Base-by-base conservation (phyloP, 2,113 vertebrate species). In the Chloropsis cyanopogon region DNA sequence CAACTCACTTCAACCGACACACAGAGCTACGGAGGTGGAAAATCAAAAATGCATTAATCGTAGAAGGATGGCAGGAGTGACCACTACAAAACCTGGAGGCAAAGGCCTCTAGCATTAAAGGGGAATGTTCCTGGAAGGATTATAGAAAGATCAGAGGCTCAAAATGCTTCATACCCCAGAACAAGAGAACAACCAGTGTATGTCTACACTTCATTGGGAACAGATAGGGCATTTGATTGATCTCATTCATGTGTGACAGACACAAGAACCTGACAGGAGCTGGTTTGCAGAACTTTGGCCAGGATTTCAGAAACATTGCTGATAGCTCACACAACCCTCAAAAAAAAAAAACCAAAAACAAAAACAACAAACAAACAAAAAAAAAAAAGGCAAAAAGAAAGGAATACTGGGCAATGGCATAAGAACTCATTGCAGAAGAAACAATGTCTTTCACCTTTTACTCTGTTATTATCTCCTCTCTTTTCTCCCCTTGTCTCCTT, bases 241-340 rank as follows among this genome's bases (percentile, higher is more conserved):
- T 79, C 65, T 94, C 82, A 87, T 14, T 95, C 46, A 75, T 23
- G 70, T 84, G 78, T 87, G 73, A 86, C 57, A 84, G 77, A 91
- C 37, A 65, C 7, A 11, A 81, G 44, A 91, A 66, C 23, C 35
- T 77, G 68, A 77, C 59, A 86, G 46, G 44, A 90, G 28, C 3
- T 54, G 8, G 10, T 50, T n/a, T 64, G 28, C 14, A 89, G 49
- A 82, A 89, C 53, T 79, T 68, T 9, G 18, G 37, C 26, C 50
- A 73, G 50, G 50, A 73, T 88, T 78, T 82, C 25, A 4, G 41
- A 89, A 46, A 81, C 10, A 8, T 19, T 37, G 28, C 24, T 75
- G 16, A 56, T 13, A 92, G 24, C 26, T 66, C 52, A 44, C 26
- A 60, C 14, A 44, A 11, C 5, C 35, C 33, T 52, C 14, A 2